Evolutionary conservation across 2,113 vertebrate species (phyloP).

Genomic region (Mastomys natalensis): DNA sequence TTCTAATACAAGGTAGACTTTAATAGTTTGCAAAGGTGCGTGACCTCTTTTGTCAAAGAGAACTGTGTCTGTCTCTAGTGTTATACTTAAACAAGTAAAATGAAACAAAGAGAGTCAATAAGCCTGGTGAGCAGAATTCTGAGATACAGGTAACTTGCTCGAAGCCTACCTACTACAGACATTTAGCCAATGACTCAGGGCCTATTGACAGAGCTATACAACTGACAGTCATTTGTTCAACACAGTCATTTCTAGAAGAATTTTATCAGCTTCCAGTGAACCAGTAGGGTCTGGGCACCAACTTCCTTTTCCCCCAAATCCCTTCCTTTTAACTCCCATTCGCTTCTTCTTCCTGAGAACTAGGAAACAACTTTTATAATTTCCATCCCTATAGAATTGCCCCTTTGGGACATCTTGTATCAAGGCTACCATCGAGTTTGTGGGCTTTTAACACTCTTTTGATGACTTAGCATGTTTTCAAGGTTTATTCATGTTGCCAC

Average conservation of each 20-base stretch:
- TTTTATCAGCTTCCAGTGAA: neutral
- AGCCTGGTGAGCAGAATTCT: neutral
- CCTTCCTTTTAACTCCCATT: neutral
- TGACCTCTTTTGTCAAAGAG: neutral
- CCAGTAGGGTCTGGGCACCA: neutral
- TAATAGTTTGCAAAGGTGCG: neutral
- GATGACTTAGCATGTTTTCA: neutral
- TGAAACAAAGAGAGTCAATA: neutral
- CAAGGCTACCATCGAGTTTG: no score
- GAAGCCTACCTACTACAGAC: neutral
- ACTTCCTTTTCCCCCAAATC: neutral
- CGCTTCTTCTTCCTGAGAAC: neutral
- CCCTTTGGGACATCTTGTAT: neutral
- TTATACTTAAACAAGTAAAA: neutral
- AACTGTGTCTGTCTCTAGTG: neutral
- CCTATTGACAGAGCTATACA: neutral
- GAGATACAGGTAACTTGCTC: neutral
- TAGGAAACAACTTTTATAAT: neutral
- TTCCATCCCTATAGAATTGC: neutral
- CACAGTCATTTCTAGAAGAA: neutral
- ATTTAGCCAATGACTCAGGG: neutral
- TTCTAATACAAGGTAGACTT: neutral
- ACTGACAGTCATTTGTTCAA: neutral
- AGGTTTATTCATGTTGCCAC: neutral
- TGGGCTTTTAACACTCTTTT: neutral